Evolutionary conservation across 2,888 invertebrate genomes (phyloP).

Genomic region (Caradrina kadenii): DNA sequence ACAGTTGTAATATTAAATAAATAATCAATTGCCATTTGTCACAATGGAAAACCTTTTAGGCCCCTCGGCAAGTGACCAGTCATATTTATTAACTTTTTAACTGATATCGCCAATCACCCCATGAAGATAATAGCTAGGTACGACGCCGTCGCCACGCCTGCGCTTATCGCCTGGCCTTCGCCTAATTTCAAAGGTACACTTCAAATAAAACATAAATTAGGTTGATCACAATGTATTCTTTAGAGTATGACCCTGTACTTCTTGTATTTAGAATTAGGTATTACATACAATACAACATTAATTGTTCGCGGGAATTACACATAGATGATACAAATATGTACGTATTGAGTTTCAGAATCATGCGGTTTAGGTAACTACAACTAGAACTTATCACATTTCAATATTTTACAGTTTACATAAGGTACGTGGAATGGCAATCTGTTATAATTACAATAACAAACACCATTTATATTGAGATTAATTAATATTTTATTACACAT

Average conservation of each 20-base stretch:
- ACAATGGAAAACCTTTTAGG: not conserved
- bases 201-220: conserved; percentile 61
- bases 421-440: conserved; percentile 44
- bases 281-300: conserved; percentile 62
- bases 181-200: conserved; percentile 26
- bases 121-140: conserved; percentile 32
- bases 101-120: conserved; percentile 20
- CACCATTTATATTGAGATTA: conserved; percentile 49
- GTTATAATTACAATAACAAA: conserved; percentile 55
- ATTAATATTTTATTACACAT: conserved; percentile 50
- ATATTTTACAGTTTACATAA: conserved; percentile 58
- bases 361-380: conserved; percentile 48
- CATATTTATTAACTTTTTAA: conserved; percentile 11
- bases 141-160: conserved; percentile 14
- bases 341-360: conserved; percentile 58
- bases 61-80: too few relatives aligned
- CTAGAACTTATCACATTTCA: conserved; percentile 58
- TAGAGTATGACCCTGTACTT: conserved; percentile 75
- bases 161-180: conserved; percentile 38
- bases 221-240: conserved; percentile 69
- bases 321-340: conserved; percentile 56
- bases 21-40: not conserved
- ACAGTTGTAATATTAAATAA: too few relatives aligned
- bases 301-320: conserved; percentile 56
- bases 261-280: conserved; percentile 72